Percentiles rank a stretch among this genome's conserved stretches.
Evolutionary conservation across 2,113 vertebrate species (phyloP).

Genomic region (Rissa tridactyla): DNA sequence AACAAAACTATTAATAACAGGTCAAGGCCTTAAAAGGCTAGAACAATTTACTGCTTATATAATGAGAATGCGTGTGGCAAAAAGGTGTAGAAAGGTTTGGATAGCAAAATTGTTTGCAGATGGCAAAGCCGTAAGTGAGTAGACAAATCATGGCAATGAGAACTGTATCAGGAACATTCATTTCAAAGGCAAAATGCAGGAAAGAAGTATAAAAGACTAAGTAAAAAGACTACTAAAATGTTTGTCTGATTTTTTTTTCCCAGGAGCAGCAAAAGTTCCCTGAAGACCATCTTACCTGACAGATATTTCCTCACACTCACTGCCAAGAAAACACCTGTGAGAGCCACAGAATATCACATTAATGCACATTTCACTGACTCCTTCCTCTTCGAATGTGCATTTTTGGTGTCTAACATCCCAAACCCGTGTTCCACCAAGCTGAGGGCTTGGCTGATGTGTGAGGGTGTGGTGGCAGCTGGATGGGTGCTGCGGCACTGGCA

Average conservation of each 20-base stretch:
- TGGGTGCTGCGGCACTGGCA: neutral
- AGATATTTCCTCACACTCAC: neutral
- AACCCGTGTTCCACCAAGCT: accelerated
- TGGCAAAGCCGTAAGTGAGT: neutral
- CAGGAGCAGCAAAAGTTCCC: neutral
- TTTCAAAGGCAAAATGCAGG: neutral
- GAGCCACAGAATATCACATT: neutral
- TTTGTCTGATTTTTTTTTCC: neutral
- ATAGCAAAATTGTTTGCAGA: neutral
- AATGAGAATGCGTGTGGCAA: neutral
- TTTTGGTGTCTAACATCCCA: neutral
- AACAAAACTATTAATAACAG: neutral
- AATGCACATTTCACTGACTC: neutral
- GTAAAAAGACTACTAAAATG: neutral
- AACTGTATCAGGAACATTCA: neutral
- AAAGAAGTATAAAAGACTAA: neutral
- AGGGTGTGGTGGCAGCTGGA: accelerated
- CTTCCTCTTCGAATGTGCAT: neutral
- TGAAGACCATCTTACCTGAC: neutral
- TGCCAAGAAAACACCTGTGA: neutral
- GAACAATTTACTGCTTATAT: neutral
- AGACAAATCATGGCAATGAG: neutral
- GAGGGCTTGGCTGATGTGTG: neutral
- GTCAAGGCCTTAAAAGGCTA: neutral
- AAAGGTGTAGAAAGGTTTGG: neutral